These are phyloP conservation scores for Agraylea sexmaculata DNA, from an alignment of 1,140 invertebrate genomes.

Conservation along the genomic window DNA sequence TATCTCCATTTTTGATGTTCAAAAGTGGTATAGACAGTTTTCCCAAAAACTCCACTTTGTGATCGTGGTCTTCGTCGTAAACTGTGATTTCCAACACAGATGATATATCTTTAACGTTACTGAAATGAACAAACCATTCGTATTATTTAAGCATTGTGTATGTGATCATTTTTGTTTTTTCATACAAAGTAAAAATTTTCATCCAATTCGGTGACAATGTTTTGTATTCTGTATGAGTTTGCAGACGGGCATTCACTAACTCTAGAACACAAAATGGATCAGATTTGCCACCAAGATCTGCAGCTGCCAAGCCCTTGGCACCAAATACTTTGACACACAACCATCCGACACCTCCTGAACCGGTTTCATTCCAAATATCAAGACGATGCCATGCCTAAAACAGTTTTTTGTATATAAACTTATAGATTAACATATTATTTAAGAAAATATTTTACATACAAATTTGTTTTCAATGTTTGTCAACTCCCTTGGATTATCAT, in stretches of 20 bases:
- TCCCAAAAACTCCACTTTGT: conserved; percentile 95
- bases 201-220: conserved; percentile 94
- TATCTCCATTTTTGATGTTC: conserved; percentile 81
- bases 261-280: conserved; percentile 98
- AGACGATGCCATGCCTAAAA: conserved; percentile 51
- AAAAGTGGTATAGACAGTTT: conserved; percentile 84
- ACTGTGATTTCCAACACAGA: conserved; percentile 94
- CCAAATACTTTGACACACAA: conserved; percentile 82
- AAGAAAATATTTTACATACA: conserved; percentile 40
- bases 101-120: conserved; percentile 95
- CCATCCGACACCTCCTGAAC: conserved; percentile 71
- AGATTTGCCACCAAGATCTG: conserved; percentile 84
- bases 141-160: background rate
- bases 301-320: conserved; percentile 78
- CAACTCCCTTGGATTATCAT: conserved; percentile 62
- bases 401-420: conserved; percentile 8
- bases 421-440: conserved; percentile 1
- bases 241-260: conserved; percentile 83
- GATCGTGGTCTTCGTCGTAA: conserved; percentile 95
- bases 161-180: conserved; percentile 17
- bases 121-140: conserved; percentile 36
- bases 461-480: conserved; percentile 61
- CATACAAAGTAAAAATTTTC: conserved; percentile 97
- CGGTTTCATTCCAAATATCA: conserved; percentile 47
- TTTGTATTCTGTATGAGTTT: conserved; percentile 98